Base-by-base conservation (phyloP, 2,797 vertebrate species). In the Miichthys miiuy region DNA sequence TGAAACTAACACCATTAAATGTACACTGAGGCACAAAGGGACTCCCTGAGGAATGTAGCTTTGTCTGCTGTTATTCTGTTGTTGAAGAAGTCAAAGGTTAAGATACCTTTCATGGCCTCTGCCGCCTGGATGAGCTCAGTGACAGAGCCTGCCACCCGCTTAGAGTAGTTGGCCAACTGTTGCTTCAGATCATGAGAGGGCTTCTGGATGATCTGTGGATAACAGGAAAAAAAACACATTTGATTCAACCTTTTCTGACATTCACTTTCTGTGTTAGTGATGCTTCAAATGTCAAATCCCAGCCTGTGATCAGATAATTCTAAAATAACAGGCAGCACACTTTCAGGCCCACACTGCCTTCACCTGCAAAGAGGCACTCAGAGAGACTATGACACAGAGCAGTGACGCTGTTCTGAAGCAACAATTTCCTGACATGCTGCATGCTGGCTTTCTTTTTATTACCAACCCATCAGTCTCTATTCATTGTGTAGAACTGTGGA, bases 51-150 rank as follows among this genome's bases (percentile, higher is more conserved):
- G 58, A 38, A n/a, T 41, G 30, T 7, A 34, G n/a, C 3, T 65
- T 52, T 56, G 12, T 68, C 18, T 25, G 20, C 18, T 50, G 21
- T 51, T 25, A 42, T 17, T 46, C 11, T 72, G 52, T 42, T 27
- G 16, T 50, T 48, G 18, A 30, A 68, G 21, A 70, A 42, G 62
- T 79, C 44, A 62, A 50, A 80, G 58, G 69, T 78, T 54, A 51
- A 44, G 2, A 14, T 87, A 99, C 98, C 98, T 96, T 99, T 99
- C 98, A 99, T 99, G 75, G 97, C 97, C 90, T 99, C 98, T 0
- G 98, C 97, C 0, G 98, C 96, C 21, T 99, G 98, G 81, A 99
- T 99, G 66, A 99, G 97, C 90, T 99, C 98, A 0, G 97, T 99
- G 72, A 99, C 98, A 0, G 97, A 97, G 1, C 96, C 84, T 0